These are phyloP conservation scores for Anarhynchus alexandrinus DNA, from an alignment of 2,113 vertebrate genomes.

Conservation along the genomic window DNA sequence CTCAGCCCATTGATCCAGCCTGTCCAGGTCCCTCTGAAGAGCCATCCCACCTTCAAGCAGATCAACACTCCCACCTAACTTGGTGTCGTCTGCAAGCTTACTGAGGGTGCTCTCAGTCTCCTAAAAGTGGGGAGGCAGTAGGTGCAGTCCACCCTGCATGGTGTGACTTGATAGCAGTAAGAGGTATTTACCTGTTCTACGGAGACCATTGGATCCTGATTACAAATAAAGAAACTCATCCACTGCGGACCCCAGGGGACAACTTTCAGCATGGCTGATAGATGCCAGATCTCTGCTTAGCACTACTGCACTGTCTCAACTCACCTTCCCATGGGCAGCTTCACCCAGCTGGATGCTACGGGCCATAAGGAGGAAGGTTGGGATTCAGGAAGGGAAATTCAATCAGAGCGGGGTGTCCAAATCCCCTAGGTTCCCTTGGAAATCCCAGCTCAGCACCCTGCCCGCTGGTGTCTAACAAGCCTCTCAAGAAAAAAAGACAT, in stretches of 20 bases:
- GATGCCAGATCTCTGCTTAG: not conserved
- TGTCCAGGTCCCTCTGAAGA: no score
- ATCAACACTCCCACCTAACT: no score
- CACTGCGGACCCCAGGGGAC: not conserved
- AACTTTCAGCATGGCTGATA: not conserved
- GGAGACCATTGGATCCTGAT: not conserved
- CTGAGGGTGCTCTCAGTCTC: no score
- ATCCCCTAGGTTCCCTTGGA: not conserved
- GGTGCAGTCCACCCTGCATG: not conserved
- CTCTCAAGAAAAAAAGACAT: not conserved
- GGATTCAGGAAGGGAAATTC: not conserved
- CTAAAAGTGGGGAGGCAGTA: not conserved
- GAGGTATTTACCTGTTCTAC: not conserved
- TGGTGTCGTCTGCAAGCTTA: no score
- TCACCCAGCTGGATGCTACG: not conserved
- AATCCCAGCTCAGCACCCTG: constrained; percentile 14
- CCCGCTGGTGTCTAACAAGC: not conserved
- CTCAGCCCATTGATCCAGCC: no score
- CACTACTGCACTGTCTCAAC: not conserved
- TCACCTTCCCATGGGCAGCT: not conserved
- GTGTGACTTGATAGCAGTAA: not conserved
- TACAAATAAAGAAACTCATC: not conserved
- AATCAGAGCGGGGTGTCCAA: not conserved
- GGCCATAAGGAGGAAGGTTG: not conserved
- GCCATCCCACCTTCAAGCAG: no score